Percentiles rank a stretch among this genome's conserved stretches.
These are phyloP conservation scores for Aegypius monachus DNA, from an alignment of 2,113 vertebrate species.

Conservation along the genomic window DNA sequence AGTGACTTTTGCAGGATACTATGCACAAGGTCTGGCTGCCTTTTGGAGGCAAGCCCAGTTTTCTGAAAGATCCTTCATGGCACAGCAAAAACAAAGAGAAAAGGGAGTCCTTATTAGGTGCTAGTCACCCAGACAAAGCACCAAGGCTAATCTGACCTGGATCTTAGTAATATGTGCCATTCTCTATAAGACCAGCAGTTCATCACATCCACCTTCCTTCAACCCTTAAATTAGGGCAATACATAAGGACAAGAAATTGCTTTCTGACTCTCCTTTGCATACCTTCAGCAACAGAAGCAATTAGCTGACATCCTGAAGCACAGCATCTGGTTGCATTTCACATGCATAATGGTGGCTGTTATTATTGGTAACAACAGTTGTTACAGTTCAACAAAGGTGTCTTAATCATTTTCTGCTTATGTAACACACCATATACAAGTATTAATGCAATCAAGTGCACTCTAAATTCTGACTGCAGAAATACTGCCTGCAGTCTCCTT, in stretches of 20 bases:
- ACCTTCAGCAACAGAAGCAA: background rate
- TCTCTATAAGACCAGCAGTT: background rate
- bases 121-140: background rate
- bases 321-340: constrained; percentile 9
- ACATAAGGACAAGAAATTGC: background rate
- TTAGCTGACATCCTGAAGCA: constrained; percentile 8
- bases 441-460: constrained; percentile 38
- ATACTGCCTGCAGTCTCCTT: background rate
- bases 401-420: constrained; percentile 59
- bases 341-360: constrained; percentile 24
- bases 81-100: background rate
- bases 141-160: background rate
- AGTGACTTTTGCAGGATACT: background rate
- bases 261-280: background rate
- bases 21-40: background rate
- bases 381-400: constrained; percentile 36
- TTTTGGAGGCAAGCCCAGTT: background rate
- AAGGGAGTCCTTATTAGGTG: background rate
- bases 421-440: background rate
- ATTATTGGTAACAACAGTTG: constrained; percentile 53
- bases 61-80: background rate
- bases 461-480: background rate
- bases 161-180: background rate
- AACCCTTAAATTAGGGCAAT: background rate
- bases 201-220: background rate